A percentile compares a stretch with the other conserved stretches of the same genome.
These are phyloP conservation scores for Cryptotermes secundus DNA, from an alignment of 1,140 invertebrate genomes.

Conservation along the genomic window DNA sequence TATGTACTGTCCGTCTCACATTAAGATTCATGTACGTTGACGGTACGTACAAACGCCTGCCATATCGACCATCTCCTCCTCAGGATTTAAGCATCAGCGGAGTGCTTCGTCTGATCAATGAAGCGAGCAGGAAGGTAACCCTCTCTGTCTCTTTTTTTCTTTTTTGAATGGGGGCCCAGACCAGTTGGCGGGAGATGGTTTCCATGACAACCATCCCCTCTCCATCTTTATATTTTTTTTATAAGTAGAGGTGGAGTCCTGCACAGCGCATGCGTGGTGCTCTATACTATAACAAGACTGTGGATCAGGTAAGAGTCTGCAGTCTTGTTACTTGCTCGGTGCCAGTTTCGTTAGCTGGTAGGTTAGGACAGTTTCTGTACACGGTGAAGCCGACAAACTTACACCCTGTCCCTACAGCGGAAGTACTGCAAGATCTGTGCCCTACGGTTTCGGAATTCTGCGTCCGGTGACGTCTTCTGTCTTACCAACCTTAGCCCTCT, in stretches of 20 bases:
- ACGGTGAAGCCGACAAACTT: no score
- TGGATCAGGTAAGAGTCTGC: not conserved
- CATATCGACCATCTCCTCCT: not conserved
- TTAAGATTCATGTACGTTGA: not conserved
- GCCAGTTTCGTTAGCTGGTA: no score
- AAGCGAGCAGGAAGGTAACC: slow-evolving; percentile 6
- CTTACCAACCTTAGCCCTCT: no score
- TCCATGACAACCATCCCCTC: slow-evolving; percentile 17
- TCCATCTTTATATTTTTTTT: not conserved
- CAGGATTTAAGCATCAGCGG: not conserved
- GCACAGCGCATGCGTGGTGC: slow-evolving; percentile 4
- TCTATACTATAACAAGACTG: slow-evolving; percentile 7
- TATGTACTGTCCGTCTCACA: no score
- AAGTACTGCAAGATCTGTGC: no score
- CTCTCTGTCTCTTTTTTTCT: not conserved
- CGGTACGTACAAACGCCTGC: not conserved
- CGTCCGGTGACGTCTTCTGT: no score
- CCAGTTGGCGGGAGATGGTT: slow-evolving; percentile 16
- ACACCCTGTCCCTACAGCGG: no score
- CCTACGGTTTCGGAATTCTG: no score
- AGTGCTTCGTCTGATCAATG: not conserved
- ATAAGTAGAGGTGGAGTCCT: slow-evolving; percentile 3
- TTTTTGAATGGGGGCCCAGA: not conserved
- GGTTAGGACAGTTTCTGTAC: no score
- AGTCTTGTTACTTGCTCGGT: not conserved